phyloP scores from a whole-genome alignment of 2,888 invertebrate species.

The Malthinus flaveolus region DNA sequence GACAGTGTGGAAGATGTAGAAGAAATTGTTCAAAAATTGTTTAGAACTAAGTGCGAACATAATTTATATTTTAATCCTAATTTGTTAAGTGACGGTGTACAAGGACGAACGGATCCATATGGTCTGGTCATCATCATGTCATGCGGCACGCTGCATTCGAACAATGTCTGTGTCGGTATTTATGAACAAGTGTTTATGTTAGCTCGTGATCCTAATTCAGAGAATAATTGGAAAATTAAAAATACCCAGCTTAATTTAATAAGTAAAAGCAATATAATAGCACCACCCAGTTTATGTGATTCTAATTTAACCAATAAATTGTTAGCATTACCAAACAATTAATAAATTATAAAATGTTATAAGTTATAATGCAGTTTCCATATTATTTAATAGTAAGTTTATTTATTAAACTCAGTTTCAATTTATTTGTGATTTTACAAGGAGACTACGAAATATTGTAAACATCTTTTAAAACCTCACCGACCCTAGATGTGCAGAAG shows the following conservation, averaged over 20 bases:
- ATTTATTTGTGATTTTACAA: no score
- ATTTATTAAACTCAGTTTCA: no score
- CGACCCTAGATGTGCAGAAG: no score
- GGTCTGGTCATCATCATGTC: conserved; percentile 64
- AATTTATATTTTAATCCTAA: conserved; percentile 65
- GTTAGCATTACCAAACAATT: conserved; percentile 19
- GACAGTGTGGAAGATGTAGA: conserved; percentile 43
- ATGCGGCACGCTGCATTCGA: conserved; percentile 66
- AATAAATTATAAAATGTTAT: neutral
- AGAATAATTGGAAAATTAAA: conserved; percentile 72
- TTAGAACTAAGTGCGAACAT: conserved; percentile 52
- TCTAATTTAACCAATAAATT: conserved; percentile 22
- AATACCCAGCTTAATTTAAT: conserved; percentile 57
- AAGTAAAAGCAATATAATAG: conserved; percentile 43
- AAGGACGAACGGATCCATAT: conserved; percentile 62
- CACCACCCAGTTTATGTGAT: conserved; percentile 28
- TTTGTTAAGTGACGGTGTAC: conserved; percentile 59
- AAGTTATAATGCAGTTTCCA: no score
- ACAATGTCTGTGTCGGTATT: conserved; percentile 59
- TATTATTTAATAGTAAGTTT: no score
- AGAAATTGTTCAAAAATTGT: conserved; percentile 51
- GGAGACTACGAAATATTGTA: no score
- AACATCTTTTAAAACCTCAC: no score
- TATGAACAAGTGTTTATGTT: conserved; percentile 70
- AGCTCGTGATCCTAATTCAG: conserved; percentile 62